Evolutionary conservation across 1,140 invertebrate species (phyloP), one percentile per base, ranked within the genome.

Genomic region (Leptopilina boulardi): DNA sequence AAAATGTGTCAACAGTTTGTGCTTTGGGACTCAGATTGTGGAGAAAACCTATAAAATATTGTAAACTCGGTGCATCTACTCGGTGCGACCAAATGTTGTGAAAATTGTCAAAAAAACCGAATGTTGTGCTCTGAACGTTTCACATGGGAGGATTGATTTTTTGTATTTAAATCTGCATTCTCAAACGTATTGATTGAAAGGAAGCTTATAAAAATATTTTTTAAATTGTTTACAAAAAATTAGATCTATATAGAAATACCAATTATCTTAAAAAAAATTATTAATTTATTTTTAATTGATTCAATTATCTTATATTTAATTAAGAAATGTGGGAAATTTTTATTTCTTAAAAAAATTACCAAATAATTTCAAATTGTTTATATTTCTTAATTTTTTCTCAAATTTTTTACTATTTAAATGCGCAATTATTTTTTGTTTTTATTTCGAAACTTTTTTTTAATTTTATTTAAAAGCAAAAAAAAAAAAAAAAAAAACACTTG

Each of bases 61-160:
- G 23, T 30, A 15, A 66, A 66, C 4, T 66, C 23, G 26, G 59
- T 66, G 59, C 59, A 30, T 23, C 13, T 34, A 66, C 23, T 66
- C 13, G 59, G 23, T 66, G 56, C 56, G 11, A 66, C 56, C 23
- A 66, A n/a, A 30, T 66, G 23, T 66, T 30, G 23, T 23, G n/a
- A 23, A 59, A 13, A 10, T 26, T n/a, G 15, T 51, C 1, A 6
- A 15, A 66, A 66, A 66, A 30, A n/a, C 26, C 59, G 59, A 66
- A 66, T 51, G 47, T 66, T 5, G 59, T 66, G 59, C 59, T 66
- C 21, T 30, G 56, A 10, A 66, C 54, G 59, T 30, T 66, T 66
- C 59, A 34, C 26, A 66, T 34, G 59, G 23, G 4, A 10, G 51
- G 10, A 21, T 13, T 6, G 23, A 13, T 66, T 66, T 30, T 30